Conservation (phyloP, 2,113 vertebrate genomes). For the Crotalus helleri region DNA sequence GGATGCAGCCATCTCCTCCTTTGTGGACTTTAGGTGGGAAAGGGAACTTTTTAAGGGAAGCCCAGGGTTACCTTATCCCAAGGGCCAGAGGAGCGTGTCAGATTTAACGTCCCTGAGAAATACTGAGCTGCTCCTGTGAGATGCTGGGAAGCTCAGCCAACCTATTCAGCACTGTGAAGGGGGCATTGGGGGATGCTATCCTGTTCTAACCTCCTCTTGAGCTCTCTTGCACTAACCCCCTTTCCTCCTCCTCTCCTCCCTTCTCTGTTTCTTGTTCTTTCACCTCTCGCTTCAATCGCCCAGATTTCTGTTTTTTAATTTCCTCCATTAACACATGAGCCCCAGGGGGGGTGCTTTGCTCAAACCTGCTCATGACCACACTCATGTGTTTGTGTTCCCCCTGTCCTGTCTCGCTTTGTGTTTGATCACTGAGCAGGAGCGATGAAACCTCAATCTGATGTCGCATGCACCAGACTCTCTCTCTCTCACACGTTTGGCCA, state of each 20-base stretch:
- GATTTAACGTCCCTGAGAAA: not conserved
- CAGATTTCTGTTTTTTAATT: conserved; percentile 91
- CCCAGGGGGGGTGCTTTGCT: conserved; percentile 35
- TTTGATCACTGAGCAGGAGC: conserved; percentile 53
- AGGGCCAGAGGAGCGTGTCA: not conserved
- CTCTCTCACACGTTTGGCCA: not conserved
- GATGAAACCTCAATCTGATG: conserved; percentile 68
- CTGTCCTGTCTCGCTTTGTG: conserved; percentile 39
- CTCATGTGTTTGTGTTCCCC: conserved; percentile 60
- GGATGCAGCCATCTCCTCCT: not conserved
- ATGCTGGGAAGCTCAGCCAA: not conserved
- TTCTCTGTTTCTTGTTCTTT: conserved; percentile 70
- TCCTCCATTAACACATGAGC: conserved; percentile 80
- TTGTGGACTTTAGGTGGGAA: not conserved
- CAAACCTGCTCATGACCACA: conserved; percentile 58
- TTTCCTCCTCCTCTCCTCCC: conserved; percentile 45
- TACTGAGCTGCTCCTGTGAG: not conserved
- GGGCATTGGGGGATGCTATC: conserved; percentile 24
- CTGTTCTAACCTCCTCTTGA: conserved; percentile 49
- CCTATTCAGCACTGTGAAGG: not conserved
- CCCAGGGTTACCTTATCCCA: not conserved
- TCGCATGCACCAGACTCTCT: conserved; percentile 50
- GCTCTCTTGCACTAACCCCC: conserved; percentile 52
- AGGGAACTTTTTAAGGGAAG: not conserved
- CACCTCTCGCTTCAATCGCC: conserved; percentile 61